Conservation (phyloP, 2,888 invertebrate genomes). For the Serrognathus titanus region DNA sequence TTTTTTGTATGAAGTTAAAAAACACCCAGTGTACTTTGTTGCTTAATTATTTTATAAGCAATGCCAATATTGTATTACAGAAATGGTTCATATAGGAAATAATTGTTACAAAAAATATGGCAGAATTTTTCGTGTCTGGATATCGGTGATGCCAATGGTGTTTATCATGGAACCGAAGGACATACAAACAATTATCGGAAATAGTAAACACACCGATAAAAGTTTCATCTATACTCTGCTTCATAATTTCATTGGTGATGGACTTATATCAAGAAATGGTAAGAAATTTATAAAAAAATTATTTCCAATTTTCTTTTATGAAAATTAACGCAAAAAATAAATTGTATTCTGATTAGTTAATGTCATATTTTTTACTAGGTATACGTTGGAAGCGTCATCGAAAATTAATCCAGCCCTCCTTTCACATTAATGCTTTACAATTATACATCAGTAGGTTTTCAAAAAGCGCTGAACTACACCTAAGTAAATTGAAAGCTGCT, state of each 20-base stretch:
- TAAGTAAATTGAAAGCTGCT: slow-evolving; percentile 43
- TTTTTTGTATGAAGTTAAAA: too few relatives aligned
- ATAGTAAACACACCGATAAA: slow-evolving; percentile 54
- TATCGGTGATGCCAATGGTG: slow-evolving; percentile 54
- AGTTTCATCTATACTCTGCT: slow-evolving; percentile 54
- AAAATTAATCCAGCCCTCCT: slow-evolving; percentile 56
- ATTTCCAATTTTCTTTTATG: too few relatives aligned
- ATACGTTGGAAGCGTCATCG: slow-evolving; percentile 55
- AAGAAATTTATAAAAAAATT: slow-evolving; percentile 11
- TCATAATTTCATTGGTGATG: slow-evolving; percentile 59
- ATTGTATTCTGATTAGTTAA: too few relatives aligned
- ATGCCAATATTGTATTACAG: too few relatives aligned
- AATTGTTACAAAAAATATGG: slow-evolving; percentile 49
- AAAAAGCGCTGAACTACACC: slow-evolving; percentile 49
- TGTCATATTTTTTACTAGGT: slow-evolving; percentile 38
- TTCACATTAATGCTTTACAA: slow-evolving; percentile 55
- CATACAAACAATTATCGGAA: slow-evolving; percentile 54
- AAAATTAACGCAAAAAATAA: too few relatives aligned
- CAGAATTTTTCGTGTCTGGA: slow-evolving; percentile 53
- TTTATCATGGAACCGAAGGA: slow-evolving; percentile 55
- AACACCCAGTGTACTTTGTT: too few relatives aligned
- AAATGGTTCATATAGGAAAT: neutral
- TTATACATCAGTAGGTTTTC: slow-evolving; percentile 54
- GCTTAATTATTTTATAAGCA: too few relatives aligned
- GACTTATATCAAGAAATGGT: slow-evolving; percentile 57